A percentile compares a stretch with the other conserved stretches of the same genome.
These are phyloP conservation scores for Thalassaphorura encarpata DNA, from an alignment of 1,140 invertebrate species.

Conservation along the genomic window DNA sequence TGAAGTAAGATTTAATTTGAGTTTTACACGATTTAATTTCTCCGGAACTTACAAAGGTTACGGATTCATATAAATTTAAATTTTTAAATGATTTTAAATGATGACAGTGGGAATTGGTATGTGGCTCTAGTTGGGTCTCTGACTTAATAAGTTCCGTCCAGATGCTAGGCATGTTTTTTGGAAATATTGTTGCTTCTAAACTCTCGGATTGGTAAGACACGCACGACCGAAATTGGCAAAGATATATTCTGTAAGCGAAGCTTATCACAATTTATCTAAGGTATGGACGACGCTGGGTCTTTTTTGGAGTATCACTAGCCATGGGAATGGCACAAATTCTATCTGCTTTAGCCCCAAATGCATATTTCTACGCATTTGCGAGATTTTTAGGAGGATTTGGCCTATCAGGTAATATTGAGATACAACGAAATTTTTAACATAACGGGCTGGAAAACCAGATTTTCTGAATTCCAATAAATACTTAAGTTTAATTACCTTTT, in stretches of 20 bases:
- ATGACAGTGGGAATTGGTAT: constrained; percentile 25
- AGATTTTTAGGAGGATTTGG: constrained; percentile 24
- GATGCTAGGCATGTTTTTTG: constrained; percentile 28
- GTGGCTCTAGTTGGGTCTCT: constrained; percentile 15
- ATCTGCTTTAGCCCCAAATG: constrained; percentile 14
- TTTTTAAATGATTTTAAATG: neutral
- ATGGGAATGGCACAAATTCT: constrained; percentile 17
- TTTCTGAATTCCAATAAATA: too few species aligned
- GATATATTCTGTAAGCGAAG: neutral
- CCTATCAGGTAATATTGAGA: constrained; percentile 13
- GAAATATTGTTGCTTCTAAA: constrained; percentile 20
- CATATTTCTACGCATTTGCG: constrained; percentile 18
- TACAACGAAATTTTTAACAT: too few species aligned
- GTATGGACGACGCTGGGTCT: constrained; percentile 23
- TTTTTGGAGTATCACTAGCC: constrained; percentile 14
- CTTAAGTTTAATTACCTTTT: too few species aligned
- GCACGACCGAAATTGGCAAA: neutral
- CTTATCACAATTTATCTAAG: constrained; percentile 8
- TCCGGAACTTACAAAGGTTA: neutral
- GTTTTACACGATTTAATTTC: neutral
- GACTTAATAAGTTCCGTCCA: constrained; percentile 22
- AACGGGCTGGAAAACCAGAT: too few species aligned
- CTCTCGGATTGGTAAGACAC: constrained; percentile 29
- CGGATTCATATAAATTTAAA: neutral
- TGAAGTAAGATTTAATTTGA: constrained; percentile 8